Evolutionary conservation across 2,113 vertebrate genomes (phyloP), one percentile per base, ranked within the genome.

Genomic region (Ovibos moschatus): DNA sequence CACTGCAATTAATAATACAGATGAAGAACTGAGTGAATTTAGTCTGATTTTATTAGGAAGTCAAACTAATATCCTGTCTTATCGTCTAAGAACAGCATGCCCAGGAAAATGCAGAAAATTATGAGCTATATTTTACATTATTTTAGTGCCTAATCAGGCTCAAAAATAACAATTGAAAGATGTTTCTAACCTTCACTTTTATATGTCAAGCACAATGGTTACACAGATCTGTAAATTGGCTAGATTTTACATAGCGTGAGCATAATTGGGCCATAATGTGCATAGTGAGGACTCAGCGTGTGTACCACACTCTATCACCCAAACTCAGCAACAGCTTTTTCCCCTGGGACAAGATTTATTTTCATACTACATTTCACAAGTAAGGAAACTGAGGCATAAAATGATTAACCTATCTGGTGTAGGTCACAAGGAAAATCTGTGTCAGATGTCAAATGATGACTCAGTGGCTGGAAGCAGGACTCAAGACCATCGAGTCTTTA

Each of bases 1-100:
- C 87, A 92, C 36, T 95, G 94, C 76, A 97, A 98, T 99, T 98
- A 98, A 98, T 98, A 98, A 98, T 93, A 98, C 97, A 99, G 98
- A 98, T 92, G 92, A 98, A 95, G 86, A 98, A 90, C 51, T 97
- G 92, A 83, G 89, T 98, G 97, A 98, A 98, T 98, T 97, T 96
- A 96, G 62, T 82, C 43, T 13, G 96, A 97, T 98, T 98, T 98
- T 95, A 96, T 95, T 98, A 96, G 98, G 97, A 98, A 96, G 58
- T 98, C 1, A 28, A 17, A 82, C 71, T 98, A 98, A 98, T 98
- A 98, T 97, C 95, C 89, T 97, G 27, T 95, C 27, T 97, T 98
- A 96, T 95, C 94, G 43, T 84, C 95, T 91, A 94, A 97, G 82
- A 98, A 74, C 19, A 96, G 30, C 14, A 51, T 92, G 40, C 25